Conservation (phyloP, 2,797 vertebrate species). For the Poecilia picta region DNA sequence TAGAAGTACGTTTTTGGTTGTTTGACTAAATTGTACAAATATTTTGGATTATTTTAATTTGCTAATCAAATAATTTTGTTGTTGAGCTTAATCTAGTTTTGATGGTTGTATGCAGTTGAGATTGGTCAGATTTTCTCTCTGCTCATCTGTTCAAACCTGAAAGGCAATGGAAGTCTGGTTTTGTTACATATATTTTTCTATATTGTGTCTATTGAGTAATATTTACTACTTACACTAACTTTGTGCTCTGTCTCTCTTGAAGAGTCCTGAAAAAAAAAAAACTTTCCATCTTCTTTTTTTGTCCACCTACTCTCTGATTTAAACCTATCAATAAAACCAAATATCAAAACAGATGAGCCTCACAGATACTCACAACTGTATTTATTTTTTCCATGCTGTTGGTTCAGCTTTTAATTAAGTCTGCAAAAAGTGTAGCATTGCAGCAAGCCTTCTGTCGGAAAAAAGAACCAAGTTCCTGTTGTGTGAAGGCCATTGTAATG, state of each 20-base stretch:
- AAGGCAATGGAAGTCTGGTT: not conserved
- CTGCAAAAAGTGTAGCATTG: not conserved
- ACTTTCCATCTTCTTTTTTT: not conserved
- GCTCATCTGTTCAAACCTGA: not conserved
- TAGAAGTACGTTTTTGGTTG: not conserved
- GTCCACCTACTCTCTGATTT: not conserved
- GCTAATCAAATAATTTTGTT: too few species aligned
- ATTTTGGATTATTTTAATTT: not conserved
- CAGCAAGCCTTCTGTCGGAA: not conserved
- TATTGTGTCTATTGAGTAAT: not conserved
- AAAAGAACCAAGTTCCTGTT: constrained; percentile 13
- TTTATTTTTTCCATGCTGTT: not conserved
- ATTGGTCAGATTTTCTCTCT: too few species aligned
- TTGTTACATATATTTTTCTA: not conserved
- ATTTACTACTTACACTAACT: not conserved
- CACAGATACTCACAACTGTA: not conserved
- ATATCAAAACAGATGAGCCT: not conserved
- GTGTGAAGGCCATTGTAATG: constrained; percentile 39
- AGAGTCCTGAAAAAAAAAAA: not conserved
- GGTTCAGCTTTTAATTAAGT: not conserved
- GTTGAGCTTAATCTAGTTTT: too few species aligned
- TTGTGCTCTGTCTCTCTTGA: not conserved
- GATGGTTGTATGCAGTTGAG: too few species aligned
- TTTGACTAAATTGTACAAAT: not conserved
- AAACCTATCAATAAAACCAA: not conserved